Conservation (phyloP, 2,113 vertebrate species). For the Eurypyga helias region DNA sequence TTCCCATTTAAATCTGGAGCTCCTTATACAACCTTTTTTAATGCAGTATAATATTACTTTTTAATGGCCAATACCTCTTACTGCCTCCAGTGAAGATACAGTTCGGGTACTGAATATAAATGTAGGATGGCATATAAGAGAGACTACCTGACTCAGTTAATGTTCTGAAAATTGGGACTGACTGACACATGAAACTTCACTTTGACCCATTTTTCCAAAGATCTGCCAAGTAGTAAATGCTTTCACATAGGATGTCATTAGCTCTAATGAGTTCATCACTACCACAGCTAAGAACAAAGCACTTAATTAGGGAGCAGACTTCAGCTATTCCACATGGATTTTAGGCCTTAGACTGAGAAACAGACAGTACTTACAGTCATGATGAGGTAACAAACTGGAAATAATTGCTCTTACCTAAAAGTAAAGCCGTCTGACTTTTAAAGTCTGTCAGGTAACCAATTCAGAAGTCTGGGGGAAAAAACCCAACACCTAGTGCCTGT, state of each 20-base stretch:
- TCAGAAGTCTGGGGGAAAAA: not conserved
- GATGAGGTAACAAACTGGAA: not conserved
- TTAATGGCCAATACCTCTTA: not conserved
- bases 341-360: not conserved
- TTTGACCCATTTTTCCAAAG: not conserved
- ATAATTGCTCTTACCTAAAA: not conserved
- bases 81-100: not conserved
- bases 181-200: not conserved
- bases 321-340: not conserved
- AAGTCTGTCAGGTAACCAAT: not conserved
- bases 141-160: not conserved
- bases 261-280: not conserved
- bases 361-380: not conserved
- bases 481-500: not conserved
- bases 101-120: not conserved
- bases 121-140: not conserved
- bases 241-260: not conserved
- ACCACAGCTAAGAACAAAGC: not conserved
- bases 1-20: not conserved
- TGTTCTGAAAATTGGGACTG: not conserved
- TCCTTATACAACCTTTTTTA: not conserved
- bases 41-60: not conserved
- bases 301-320: not conserved
- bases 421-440: not conserved
- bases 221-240: not conserved